A percentile compares a stretch with the other conserved stretches of the same genome.
Evolutionary conservation across 2,888 invertebrate genomes (phyloP).

Genomic region (Cephus rjabovi): DNA sequence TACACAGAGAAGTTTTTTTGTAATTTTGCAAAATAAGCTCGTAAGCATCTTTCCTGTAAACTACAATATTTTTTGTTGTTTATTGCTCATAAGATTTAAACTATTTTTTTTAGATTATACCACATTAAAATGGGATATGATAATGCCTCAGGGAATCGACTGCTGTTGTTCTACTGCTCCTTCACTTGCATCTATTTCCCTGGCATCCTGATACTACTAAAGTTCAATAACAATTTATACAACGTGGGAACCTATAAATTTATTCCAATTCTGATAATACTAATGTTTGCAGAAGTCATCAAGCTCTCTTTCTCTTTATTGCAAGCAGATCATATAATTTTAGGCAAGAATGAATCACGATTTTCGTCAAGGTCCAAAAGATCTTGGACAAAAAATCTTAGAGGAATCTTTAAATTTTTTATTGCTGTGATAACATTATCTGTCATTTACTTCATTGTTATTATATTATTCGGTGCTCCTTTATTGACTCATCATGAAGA

Average conservation of each 20-base stretch:
- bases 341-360: slow-evolving; percentile 57
- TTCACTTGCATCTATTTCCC: slow-evolving; percentile 75
- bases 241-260: slow-evolving; percentile 71
- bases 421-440: slow-evolving; percentile 67
- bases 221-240: slow-evolving; percentile 72
- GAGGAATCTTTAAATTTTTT: slow-evolving; percentile 69
- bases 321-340: slow-evolving; percentile 42
- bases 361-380: slow-evolving; percentile 64
- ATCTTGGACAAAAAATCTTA: slow-evolving; percentile 65
- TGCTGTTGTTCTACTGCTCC: slow-evolving; percentile 68
- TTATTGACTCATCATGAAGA: slow-evolving; percentile 74
- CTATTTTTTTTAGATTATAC: background rate
- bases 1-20: background rate
- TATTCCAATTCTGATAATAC: slow-evolving; percentile 58
- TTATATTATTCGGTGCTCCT: slow-evolving; percentile 79
- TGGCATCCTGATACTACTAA: slow-evolving; percentile 70
- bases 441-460: slow-evolving; percentile 71
- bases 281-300: slow-evolving; percentile 69
- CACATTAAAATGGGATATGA: slow-evolving; percentile 34
- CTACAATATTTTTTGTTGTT: background rate
- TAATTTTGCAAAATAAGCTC: background rate
- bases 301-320: slow-evolving; percentile 65
- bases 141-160: slow-evolving; percentile 43
- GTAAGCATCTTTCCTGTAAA: background rate
- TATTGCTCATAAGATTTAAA: background rate